These are phyloP conservation scores for Merodon equestris DNA, from an alignment of 2,888 invertebrate genomes.

Conservation along the genomic window DNA sequence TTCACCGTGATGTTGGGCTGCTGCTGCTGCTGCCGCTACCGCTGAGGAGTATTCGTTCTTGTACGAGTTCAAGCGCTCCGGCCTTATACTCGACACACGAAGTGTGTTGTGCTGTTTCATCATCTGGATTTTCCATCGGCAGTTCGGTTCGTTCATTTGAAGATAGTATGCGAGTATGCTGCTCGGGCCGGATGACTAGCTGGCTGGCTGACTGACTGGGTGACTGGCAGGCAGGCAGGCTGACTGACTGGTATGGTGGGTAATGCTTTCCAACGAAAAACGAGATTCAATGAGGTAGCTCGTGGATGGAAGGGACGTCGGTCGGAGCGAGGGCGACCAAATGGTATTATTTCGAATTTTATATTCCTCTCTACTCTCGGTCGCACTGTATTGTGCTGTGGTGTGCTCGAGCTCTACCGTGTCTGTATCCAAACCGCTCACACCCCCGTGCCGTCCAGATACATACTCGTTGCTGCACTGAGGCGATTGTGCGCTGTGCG, in stretches of 20 bases:
- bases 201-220: slow-evolving; percentile 26
- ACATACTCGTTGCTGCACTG: slow-evolving; percentile 33
- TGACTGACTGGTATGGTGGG: slow-evolving; percentile 52
- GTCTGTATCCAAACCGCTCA: slow-evolving; percentile 8
- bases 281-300: slow-evolving; percentile 65
- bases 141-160: slow-evolving; percentile 22
- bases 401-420: no score
- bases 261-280: slow-evolving; percentile 66
- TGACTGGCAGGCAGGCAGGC: slow-evolving; percentile 22
- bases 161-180: slow-evolving; percentile 28
- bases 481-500: slow-evolving; percentile 64
- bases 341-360: slow-evolving; percentile 64
- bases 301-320: slow-evolving; percentile 32
- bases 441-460: slow-evolving; percentile 38
- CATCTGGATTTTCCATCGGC: slow-evolving; percentile 65
- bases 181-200: slow-evolving; percentile 37
- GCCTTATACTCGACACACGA: no score
- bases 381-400: slow-evolving; percentile 26
- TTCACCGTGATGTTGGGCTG: not conserved
- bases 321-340: slow-evolving; percentile 26
- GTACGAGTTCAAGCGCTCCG: no score
- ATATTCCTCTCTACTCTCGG: slow-evolving; percentile 50
- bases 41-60: no score
- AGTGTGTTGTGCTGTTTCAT: slow-evolving; percentile 46
- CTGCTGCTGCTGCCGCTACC: slow-evolving; percentile 4